Evolutionary conservation across 1,140 invertebrate genomes (phyloP).

Genomic region (Temnothorax curvispinosus): DNA sequence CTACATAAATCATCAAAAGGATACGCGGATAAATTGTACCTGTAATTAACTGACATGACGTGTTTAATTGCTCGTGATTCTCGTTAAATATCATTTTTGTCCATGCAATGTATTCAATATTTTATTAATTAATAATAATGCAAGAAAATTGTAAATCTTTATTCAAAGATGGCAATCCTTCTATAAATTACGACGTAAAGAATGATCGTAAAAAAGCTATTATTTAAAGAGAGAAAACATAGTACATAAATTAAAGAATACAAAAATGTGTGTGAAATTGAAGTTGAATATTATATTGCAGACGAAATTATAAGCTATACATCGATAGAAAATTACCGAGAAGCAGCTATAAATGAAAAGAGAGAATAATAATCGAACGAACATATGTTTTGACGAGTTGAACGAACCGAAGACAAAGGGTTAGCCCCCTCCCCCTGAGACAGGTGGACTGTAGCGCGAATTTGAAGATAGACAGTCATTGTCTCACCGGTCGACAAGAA

Average conservation of each 20-base stretch:
- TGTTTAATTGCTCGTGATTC: slow-evolving; percentile 36
- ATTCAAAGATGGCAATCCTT: background rate
- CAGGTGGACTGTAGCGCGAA: too few species aligned
- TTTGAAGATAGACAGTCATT: too few species aligned
- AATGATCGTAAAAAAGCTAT: background rate
- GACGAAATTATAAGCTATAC: too few species aligned
- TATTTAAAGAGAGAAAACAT: background rate
- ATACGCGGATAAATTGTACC: slow-evolving; percentile 21
- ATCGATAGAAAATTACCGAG: too few species aligned
- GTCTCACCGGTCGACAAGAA: too few species aligned
- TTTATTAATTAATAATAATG: slow-evolving; percentile 57
- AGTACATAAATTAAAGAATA: background rate
- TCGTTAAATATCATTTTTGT: slow-evolving; percentile 53
- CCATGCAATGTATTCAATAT: background rate
- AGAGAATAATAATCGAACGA: too few species aligned
- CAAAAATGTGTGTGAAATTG: background rate
- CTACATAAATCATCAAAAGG: slow-evolving; percentile 27
- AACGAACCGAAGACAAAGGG: too few species aligned
- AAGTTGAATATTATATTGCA: background rate
- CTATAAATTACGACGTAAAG: background rate
- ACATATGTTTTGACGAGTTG: too few species aligned
- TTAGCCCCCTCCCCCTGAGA: too few species aligned
- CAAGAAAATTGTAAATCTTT: background rate
- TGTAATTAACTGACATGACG: slow-evolving; percentile 41
- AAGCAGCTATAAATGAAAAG: too few species aligned